Evolutionary conservation across 2,797 vertebrate genomes (phyloP), one percentile per base, ranked within the genome.

Genomic region (Manis pentadactyla): DNA sequence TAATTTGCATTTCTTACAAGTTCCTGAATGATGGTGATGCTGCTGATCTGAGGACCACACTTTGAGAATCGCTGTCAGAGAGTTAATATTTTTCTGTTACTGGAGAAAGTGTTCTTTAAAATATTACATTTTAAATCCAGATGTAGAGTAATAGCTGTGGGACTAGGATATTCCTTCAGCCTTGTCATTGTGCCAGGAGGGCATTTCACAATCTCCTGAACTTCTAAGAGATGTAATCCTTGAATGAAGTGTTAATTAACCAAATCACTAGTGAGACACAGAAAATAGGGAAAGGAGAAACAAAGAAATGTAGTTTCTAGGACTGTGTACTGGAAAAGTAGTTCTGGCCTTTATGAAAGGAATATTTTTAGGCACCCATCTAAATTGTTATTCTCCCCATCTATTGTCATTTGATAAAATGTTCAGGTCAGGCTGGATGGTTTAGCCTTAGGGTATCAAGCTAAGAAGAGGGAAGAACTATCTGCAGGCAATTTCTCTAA

Each of bases 241-340:
- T 96, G 90, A 79, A 92, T 95, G 87, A 98, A 97, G 64, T 97
- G 93, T 98, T 98, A 98, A 98, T 98, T 98, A 98, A 98, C 96
- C 90, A 98, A 97, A 98, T 98, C 84, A 73, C 96, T 95, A 95
- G 90, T 95, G 97, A 98, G 61, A 27, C 39, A 96, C 61, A 96
- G 59, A 95, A 98, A 97, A 95, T 5, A 93, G 7, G 46, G 34
- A 92, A 90, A 96, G 93, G 59, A 81, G 37, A 97, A 97, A 96
- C 78, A 92, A 92, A 94, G 84, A 97, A 98, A 86, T 93, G 78
- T 23, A 85, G 42, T 97, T 97, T 98, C 73, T 94, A 81, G 83
- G 97, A 88, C 69, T 91, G 85, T 97, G 93, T 88, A 49, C 85
- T 94, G 49, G 59, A 97, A 98, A 97, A 95, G 69, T 79, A 85